These are phyloP conservation scores for Brenthis ino DNA, from an alignment of 2,888 invertebrate genomes.

Conservation along the genomic window DNA sequence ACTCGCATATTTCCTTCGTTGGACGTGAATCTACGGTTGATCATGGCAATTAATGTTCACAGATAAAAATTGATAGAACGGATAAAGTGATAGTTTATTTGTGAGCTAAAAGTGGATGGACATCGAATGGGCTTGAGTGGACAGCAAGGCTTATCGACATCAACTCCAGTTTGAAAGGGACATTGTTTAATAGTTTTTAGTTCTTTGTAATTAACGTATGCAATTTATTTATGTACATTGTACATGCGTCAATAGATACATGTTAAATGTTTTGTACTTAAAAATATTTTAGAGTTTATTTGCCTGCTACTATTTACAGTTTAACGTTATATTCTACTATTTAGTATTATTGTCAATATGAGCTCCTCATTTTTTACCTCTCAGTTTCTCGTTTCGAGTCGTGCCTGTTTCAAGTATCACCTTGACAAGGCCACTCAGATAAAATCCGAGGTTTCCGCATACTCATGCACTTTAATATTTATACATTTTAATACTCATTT, in stretches of 20 bases:
- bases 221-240: slow-evolving; percentile 8
- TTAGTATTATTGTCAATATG: slow-evolving; percentile 13
- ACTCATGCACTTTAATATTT: slow-evolving; percentile 18
- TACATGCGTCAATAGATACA: neutral
- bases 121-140: slow-evolving; percentile 24
- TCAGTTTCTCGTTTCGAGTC: slow-evolving; percentile 34
- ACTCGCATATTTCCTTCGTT: neutral
- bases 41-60: slow-evolving; percentile 16
- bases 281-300: slow-evolving; percentile 2
- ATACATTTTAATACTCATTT: slow-evolving; percentile 18
- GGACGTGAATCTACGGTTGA: neutral
- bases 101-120: slow-evolving; percentile 17
- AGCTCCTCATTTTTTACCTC: slow-evolving; percentile 34
- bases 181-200: slow-evolving; percentile 11
- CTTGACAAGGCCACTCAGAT: slow-evolving; percentile 50
- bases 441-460: slow-evolving; percentile 44
- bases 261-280: neutral
- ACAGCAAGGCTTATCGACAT: slow-evolving; percentile 25
- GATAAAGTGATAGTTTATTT: slow-evolving; percentile 25
- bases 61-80: slow-evolving; percentile 11
- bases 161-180: slow-evolving; percentile 19
- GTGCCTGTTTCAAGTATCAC: slow-evolving; percentile 45
- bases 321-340: slow-evolving; percentile 2
- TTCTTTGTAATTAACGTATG: slow-evolving; percentile 8
- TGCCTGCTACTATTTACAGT: neutral